These are phyloP conservation scores for Mohoua ochrocephala DNA, from an alignment of 2,113 vertebrate genomes.

Conservation along the genomic window DNA sequence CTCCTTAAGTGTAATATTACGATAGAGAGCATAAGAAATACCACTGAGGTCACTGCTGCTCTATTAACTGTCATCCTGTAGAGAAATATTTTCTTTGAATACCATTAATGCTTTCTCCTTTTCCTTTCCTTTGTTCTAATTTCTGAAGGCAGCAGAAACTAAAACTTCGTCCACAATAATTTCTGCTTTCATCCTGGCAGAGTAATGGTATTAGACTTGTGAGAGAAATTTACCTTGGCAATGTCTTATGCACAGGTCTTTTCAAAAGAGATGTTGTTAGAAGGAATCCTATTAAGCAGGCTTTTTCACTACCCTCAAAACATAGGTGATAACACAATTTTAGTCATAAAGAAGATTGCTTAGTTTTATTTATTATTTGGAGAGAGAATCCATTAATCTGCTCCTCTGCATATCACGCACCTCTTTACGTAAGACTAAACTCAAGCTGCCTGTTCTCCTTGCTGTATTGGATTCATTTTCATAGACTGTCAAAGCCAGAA, in stretches of 20 bases:
- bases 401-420: not conserved
- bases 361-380: slow-evolving; percentile 38
- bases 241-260: slow-evolving; percentile 47
- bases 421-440: not conserved
- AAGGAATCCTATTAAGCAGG: slow-evolving; percentile 49
- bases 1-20: slow-evolving; percentile 66
- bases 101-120: slow-evolving; percentile 65
- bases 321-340: slow-evolving; percentile 42
- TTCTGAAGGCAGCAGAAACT: slow-evolving; percentile 66
- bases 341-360: slow-evolving; percentile 24
- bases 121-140: slow-evolving; percentile 63
- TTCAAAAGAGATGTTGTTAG: slow-evolving; percentile 54
- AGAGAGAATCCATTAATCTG: slow-evolving; percentile 21
- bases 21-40: slow-evolving; percentile 52
- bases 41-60: slow-evolving; percentile 41
- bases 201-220: slow-evolving; percentile 61
- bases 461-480: not conserved
- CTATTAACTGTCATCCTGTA: slow-evolving; percentile 67
- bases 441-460: not conserved
- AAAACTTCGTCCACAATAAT: slow-evolving; percentile 67
- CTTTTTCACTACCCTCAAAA: slow-evolving; percentile 25
- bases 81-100: slow-evolving; percentile 72
- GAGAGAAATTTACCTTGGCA: slow-evolving; percentile 67
- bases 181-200: slow-evolving; percentile 64
- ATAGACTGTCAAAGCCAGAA: slow-evolving; percentile 32